phyloP scores from a whole-genome alignment of 2,113 vertebrate genomes.

The Xenopus laevis region DNA sequence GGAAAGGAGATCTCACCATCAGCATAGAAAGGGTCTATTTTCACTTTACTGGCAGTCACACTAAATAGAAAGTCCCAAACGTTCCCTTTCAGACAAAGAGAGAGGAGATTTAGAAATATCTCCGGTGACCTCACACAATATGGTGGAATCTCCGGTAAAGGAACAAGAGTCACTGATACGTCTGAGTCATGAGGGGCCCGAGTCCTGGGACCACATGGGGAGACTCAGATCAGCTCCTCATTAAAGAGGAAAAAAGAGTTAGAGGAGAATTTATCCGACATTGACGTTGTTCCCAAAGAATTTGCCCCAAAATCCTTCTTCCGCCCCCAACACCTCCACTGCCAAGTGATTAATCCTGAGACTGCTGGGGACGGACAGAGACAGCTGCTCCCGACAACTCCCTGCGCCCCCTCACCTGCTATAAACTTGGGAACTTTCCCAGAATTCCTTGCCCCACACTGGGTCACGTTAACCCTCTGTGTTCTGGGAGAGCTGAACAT shows the following conservation, averaged over 20 bases:
- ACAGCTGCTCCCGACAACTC: slow-evolving; percentile 57
- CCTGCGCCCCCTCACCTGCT: slow-evolving; percentile 42
- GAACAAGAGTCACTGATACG: neutral
- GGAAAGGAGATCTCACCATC: too few species aligned
- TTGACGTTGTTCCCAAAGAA: slow-evolving; percentile 56
- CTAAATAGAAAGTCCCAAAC: too few species aligned
- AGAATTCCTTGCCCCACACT: neutral
- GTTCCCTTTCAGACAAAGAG: too few species aligned
- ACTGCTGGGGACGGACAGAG: slow-evolving; percentile 50
- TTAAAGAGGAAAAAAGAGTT: neutral
- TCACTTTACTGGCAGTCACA: too few species aligned
- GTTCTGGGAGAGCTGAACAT: neutral
- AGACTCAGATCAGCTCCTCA: neutral
- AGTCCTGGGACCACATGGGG: slow-evolving; percentile 1
- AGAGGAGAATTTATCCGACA: slow-evolving; percentile 4
- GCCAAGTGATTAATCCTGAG: slow-evolving; percentile 49
- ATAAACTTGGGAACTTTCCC: slow-evolving; percentile 22
- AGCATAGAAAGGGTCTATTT: too few species aligned
- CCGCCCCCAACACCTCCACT: slow-evolving; percentile 12
- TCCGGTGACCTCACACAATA: too few species aligned
- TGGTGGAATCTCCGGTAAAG: too few species aligned
- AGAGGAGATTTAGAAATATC: too few species aligned
- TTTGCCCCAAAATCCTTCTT: slow-evolving; percentile 47
- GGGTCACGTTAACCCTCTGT: slow-evolving; percentile 26
- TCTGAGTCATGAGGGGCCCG: neutral